Evolutionary conservation across 2,888 invertebrate genomes (phyloP), one percentile per base, ranked within the genome.

Genomic region (Zaprionus obscuricornis): DNA sequence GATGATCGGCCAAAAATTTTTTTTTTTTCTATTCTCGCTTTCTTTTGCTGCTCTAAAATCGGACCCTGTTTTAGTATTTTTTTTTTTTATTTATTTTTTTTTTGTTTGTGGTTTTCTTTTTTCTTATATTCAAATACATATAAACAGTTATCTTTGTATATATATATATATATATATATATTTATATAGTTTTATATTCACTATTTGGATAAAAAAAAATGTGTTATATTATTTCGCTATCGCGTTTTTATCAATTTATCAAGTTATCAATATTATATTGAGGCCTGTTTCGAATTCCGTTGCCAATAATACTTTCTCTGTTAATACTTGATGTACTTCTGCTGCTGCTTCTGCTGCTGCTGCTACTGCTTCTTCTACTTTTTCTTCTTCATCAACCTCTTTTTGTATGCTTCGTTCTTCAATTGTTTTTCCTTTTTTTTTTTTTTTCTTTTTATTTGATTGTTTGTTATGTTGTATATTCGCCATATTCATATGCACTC

Each of bases 201-300:
- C 64, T 66, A 50, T 50, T 50, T 56, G 49, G 50, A 60, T 27
- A 50, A 36, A 29, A 51, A 51, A 66, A 63, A 31, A 42, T 34
- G 18, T 7, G 6, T n/a, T 24, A 7, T 36, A 16, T 17, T 31
- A 31, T 22, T 52, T 43, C 57, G 18, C 43, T 37, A 47, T 64
- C 52, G 39, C 50, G 22, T 52, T 37, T 39, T 27, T 37, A 46
- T 43, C 34, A 29, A 49, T 51, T 47, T 66, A 47, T 71, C 59
- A 29, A 52, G n/a, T n/a, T 66, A 70, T 34, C 33, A 18, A 22
- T 8, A n/a, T 34, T 51, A 14, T 40, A 24, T 5, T 8, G 71
- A 46, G 49, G 49, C 45, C 71, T 58, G 66, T 71, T 66, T 58
- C 66, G 46, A 36, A 51, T 34, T 63, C 20, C 64, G 33, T 22